Percentiles rank a stretch among this genome's conserved stretches.
These are phyloP conservation scores for Serinus canaria DNA, from an alignment of 2,113 vertebrate genomes.

Conservation along the genomic window DNA sequence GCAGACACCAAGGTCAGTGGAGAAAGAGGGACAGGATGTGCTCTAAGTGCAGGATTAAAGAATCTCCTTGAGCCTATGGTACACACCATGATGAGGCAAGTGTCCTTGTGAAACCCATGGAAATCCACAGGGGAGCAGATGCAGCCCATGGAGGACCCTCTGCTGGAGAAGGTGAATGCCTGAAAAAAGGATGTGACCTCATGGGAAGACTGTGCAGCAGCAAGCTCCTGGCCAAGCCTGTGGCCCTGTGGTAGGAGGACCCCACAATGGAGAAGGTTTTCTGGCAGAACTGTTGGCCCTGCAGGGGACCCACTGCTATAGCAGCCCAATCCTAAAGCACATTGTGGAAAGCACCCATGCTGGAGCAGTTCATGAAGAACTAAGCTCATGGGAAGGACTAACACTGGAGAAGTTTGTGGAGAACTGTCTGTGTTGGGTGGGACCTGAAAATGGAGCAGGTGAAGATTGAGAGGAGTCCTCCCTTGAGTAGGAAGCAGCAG, in stretches of 20 bases:
- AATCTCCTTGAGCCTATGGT: not conserved
- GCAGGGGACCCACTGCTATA: fast-evolving
- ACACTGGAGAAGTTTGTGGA: not conserved
- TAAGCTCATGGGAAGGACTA: not conserved
- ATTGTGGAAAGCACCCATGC: not conserved
- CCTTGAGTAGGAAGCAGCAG: not conserved
- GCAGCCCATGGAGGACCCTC: not conserved
- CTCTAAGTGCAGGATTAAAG: not conserved
- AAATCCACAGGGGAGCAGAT: not conserved
- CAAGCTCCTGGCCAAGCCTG: not conserved
- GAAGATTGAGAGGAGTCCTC: not conserved
- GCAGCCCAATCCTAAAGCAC: not conserved
- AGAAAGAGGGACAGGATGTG: not conserved
- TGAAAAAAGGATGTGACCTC: not conserved
- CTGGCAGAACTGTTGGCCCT: not conserved
- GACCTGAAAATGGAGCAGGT: not conserved
- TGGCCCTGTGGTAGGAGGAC: not conserved
- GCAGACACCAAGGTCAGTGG: not conserved
- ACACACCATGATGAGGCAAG: not conserved
- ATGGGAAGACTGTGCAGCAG: not conserved
- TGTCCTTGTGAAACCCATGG: not conserved
- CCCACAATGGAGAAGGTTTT: not conserved
- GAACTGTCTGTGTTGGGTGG: not conserved
- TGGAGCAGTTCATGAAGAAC: not conserved
- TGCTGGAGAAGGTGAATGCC: not conserved